A percentile compares a stretch with the other conserved stretches of the same genome.
These are phyloP conservation scores for Drosophila parvula DNA, from an alignment of 1,140 invertebrate genomes.

Conservation along the genomic window DNA sequence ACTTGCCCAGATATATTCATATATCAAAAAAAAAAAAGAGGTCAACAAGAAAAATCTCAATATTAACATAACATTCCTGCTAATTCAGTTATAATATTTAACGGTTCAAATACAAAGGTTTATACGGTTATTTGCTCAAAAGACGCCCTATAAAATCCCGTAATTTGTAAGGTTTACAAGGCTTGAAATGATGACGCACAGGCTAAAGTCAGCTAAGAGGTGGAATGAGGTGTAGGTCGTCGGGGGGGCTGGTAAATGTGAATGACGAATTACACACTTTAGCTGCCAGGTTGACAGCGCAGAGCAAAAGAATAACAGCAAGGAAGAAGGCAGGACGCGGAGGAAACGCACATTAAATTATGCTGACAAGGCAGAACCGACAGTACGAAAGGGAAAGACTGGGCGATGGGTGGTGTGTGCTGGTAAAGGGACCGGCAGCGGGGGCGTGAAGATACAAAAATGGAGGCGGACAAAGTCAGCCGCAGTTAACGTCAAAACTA, in stretches of 20 bases:
- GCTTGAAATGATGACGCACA: conserved; percentile 42
- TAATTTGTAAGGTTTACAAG: conserved; percentile 26
- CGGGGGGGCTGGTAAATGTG: conserved; percentile 52
- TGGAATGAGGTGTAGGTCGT: not conserved
- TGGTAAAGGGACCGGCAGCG: not conserved
- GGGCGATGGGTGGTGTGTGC: not conserved
- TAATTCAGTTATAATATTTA: conserved; percentile 7
- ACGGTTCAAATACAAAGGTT: not conserved
- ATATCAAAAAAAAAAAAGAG: too few species aligned
- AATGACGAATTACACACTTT: conserved; percentile 80
- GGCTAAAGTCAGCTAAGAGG: not conserved
- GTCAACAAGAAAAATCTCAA: too few species aligned
- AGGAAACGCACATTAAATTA: conserved; percentile 65
- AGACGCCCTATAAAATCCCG: conserved; percentile 10
- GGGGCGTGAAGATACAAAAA: conserved; percentile 34
- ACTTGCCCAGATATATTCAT: too few species aligned
- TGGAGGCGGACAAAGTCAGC: conserved; percentile 55
- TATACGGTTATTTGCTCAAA: conserved; percentile 7
- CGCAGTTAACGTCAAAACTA: conserved; percentile 70
- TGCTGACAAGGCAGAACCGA: conserved; percentile 68
- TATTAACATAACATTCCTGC: not conserved
- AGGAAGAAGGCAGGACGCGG: conserved; percentile 16
- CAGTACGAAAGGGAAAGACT: conserved; percentile 9
- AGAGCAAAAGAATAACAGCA: conserved; percentile 25
- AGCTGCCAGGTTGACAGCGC: conserved; percentile 71